Base-by-base conservation (phyloP, 2,888 invertebrate species). In the Caenorhabditis zanzibari region DNA sequence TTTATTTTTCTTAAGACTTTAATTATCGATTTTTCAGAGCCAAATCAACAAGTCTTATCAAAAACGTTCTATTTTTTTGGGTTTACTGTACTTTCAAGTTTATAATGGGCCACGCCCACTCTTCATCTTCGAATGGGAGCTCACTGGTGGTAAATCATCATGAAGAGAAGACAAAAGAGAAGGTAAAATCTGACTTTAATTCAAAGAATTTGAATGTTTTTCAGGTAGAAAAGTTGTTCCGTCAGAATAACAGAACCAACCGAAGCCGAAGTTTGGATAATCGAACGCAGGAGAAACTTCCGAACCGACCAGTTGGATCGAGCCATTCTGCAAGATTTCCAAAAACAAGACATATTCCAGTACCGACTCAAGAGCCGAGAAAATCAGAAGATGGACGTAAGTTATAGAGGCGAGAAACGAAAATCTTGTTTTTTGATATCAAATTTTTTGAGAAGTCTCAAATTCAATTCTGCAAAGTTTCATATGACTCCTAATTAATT, bases 171-270 rank as follows among this genome's bases (percentile, higher is more conserved):
- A 81, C 81, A 0, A 81, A 81, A 22, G 81, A 81, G 19, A 81
- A 81, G 47, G 81, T 79, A 7, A 9, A 7, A 52, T 41, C 10
- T 52, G 28, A 47, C 6, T 19, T 4, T 5, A 19, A 19, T 2
- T 47, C 3, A n/a, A 10, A 47, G 10, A 47, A 47, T n/a, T 19
- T 14, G 32, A 32, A 1, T n/a, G n/a, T n/a, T 12, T 41, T 84
- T 1, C 61, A 88, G 88, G 88, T 89, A n/a, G 89, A 89, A 24
- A 85, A 87, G 41, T 66, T 89, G n/a, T 89, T 89, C 66, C 86
- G 89, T 6, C 84, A 85, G 56, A 89, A 89, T 63, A 88, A 87
- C 69, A 81, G 89, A n/a, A 84, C 88, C 9, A 85, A 85, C 63
- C 77, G 89, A 47, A 86, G 86, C 47, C 81, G 89, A 35, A 88